Conservation (phyloP, 1,140 invertebrate species). For the Hormaphis cornu region DNA sequence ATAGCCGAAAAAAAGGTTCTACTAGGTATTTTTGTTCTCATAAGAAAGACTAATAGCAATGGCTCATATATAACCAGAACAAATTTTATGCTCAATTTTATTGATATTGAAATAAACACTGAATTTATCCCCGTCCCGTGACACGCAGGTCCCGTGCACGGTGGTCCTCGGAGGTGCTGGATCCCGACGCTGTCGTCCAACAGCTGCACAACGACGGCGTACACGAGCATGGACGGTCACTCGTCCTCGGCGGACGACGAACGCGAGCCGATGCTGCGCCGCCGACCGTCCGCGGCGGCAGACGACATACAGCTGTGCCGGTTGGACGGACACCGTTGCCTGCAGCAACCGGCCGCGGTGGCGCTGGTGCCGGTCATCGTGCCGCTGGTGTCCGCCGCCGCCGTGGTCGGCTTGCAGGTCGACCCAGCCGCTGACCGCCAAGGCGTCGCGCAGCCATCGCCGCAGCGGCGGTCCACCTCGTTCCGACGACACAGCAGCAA, state of each 20-base stretch:
- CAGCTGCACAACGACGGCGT: constrained; percentile 48
- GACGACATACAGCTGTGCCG: constrained; percentile 7
- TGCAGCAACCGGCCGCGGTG: constrained; percentile 4
- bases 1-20: too few relatives aligned
- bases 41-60: too few relatives aligned
- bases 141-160: neutral
- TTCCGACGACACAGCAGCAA: constrained; percentile 41
- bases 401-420: constrained; percentile 40
- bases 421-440: constrained; percentile 37
- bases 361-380: constrained; percentile 35
- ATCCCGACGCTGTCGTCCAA: constrained; percentile 51
- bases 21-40: too few relatives aligned
- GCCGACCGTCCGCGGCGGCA: constrained; percentile 25
- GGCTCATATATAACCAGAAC: too few relatives aligned
- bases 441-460: constrained; percentile 36
- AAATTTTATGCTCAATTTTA: too few relatives aligned
- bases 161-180: constrained; percentile 45
- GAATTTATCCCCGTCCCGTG: neutral
- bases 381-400: constrained; percentile 43
- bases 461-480: constrained; percentile 39
- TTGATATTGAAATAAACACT: neutral
- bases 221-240: constrained; percentile 38
- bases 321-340: neutral
- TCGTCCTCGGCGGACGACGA: constrained; percentile 25
- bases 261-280: constrained; percentile 5